Evolutionary conservation across 2,888 invertebrate species (phyloP).

Genomic region (Ochropacha duplaris): DNA sequence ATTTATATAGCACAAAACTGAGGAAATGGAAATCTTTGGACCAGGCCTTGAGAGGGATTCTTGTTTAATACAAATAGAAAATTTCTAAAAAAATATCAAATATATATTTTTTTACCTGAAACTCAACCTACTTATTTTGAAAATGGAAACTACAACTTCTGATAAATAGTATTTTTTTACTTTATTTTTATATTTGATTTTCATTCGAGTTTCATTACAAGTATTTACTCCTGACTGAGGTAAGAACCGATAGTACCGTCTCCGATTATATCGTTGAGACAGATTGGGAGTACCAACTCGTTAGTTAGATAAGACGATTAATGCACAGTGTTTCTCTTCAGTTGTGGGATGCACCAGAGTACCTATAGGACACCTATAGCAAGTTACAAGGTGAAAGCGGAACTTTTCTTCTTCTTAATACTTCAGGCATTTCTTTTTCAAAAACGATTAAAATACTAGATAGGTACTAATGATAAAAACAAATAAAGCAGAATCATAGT

Average conservation of each 20-base stretch:
- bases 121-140: not conserved
- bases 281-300: constrained; percentile 58
- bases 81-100: no score
- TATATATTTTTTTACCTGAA: no score
- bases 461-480: no score
- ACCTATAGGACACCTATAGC: not conserved
- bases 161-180: not conserved
- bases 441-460: no score
- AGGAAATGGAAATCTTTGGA: no score
- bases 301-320: constrained; percentile 60
- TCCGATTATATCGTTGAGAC: constrained; percentile 54
- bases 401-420: not conserved
- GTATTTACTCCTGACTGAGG: not conserved
- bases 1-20: no score
- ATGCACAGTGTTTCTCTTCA: constrained; percentile 30
- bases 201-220: not conserved
- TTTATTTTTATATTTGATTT: no score
- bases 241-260: constrained; percentile 31
- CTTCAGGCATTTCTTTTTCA: not conserved
- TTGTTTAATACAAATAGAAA: no score
- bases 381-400: not conserved
- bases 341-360: not conserved
- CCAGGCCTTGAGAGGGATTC: no score
- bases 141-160: not conserved
- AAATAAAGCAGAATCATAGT: no score